These are phyloP conservation scores for Tenthredo amoena DNA, from an alignment of 2,888 invertebrate genomes.

Conservation along the genomic window DNA sequence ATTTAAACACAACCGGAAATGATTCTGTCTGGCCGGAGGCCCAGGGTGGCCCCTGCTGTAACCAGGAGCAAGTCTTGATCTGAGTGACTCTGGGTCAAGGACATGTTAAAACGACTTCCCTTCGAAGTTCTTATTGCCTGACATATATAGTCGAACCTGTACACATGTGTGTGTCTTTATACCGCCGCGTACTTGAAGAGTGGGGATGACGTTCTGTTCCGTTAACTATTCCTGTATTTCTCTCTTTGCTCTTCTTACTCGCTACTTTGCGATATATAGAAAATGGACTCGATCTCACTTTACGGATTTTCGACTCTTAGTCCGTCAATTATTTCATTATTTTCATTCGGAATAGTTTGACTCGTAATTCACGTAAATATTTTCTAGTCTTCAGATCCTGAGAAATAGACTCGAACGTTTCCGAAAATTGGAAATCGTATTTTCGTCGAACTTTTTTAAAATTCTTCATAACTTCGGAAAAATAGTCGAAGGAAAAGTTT, in stretches of 20 bases:
- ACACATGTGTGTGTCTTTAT: not conserved
- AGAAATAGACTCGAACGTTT: no score
- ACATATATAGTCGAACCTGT: not conserved
- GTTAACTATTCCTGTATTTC: not conserved
- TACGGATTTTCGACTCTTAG: not conserved
- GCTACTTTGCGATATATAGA: not conserved
- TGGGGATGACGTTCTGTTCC: not conserved
- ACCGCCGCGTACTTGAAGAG: not conserved
- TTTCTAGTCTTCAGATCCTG: no score
- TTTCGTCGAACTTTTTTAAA: no score
- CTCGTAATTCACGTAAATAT: no score
- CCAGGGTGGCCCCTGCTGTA: not conserved
- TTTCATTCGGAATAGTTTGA: no score
- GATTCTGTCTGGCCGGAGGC: conserved; percentile 44
- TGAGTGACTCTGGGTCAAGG: conserved; percentile 49
- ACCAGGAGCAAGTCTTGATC: conserved; percentile 37
- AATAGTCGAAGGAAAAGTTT: no score
- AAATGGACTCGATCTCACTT: not conserved
- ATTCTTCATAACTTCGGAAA: no score
- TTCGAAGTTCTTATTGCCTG: not conserved
- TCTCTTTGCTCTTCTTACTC: not conserved
- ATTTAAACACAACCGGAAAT: conserved; percentile 43
- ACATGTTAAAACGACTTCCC: conserved; percentile 27
- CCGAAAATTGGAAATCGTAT: no score
- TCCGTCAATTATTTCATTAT: no score